Evolutionary conservation across 2,888 invertebrate species (phyloP).

Genomic region (Augochlorella aurata): DNA sequence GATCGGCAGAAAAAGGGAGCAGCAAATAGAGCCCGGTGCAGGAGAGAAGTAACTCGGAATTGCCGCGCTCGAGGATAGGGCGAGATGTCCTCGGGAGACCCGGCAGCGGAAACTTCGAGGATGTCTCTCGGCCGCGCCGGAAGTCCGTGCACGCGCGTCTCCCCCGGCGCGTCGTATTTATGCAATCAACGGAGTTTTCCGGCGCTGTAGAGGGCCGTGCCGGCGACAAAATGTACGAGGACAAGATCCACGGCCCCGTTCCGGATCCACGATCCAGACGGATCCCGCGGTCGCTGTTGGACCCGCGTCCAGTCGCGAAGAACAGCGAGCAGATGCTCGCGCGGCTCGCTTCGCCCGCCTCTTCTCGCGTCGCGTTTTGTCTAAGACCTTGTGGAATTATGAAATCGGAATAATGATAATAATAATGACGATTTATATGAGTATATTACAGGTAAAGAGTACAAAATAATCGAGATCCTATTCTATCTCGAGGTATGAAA

Average conservation of each 20-base stretch:
- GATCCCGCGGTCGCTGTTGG: slow-evolving; percentile 21
- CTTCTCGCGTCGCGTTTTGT: background rate
- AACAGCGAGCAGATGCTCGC: slow-evolving; percentile 10
- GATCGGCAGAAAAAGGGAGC: background rate
- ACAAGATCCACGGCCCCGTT: background rate
- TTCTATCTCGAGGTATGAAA: no score
- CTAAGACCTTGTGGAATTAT: no score
- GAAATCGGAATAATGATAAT: no score
- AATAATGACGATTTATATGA: no score
- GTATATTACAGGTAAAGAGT: no score
- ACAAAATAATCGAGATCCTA: no score
- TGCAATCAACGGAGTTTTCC: slow-evolving; percentile 39
- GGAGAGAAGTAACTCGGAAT: slow-evolving; percentile 26
- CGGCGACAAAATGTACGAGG: slow-evolving; percentile 13
- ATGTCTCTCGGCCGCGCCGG: slow-evolving; percentile 14
- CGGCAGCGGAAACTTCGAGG: slow-evolving; percentile 29
- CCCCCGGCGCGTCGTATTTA: slow-evolving; percentile 30
- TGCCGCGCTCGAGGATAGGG: slow-evolving; percentile 22
- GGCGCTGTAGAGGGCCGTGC: background rate
- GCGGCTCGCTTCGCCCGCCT: no score
- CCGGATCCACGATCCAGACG: background rate
- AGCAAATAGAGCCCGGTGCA: background rate
- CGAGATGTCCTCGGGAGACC: slow-evolving; percentile 33
- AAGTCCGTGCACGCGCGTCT: slow-evolving; percentile 25
- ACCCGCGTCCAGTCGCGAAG: slow-evolving; percentile 39